phyloP scores from a whole-genome alignment of 2,113 vertebrate species.

The Scatophagus argus region DNA sequence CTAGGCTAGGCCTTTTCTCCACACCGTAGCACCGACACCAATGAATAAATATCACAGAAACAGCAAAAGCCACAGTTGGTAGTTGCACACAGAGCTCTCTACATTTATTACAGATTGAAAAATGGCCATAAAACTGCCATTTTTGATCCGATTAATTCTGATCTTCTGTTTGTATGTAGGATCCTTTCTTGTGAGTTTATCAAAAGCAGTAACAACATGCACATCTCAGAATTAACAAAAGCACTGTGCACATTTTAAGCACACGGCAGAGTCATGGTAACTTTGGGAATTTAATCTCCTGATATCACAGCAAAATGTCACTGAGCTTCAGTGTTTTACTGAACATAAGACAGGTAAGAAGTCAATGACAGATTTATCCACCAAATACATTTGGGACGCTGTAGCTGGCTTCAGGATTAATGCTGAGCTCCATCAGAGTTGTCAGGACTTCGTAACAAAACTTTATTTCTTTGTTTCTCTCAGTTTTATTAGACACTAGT shows the following conservation, averaged over 20 bases:
- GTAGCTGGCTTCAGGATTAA: not conserved
- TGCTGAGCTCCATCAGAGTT: not conserved
- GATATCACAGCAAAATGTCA: not conserved
- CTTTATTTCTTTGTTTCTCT: no score
- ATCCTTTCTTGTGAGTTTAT: not conserved
- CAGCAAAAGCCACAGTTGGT: not conserved
- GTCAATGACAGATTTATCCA: not conserved
- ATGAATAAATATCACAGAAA: not conserved
- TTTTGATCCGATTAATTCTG: not conserved
- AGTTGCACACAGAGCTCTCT: not conserved
- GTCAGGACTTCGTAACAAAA: not conserved
- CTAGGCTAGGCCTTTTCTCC: not conserved
- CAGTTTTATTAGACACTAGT: not conserved
- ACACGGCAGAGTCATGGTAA: not conserved
- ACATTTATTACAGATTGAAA: not conserved
- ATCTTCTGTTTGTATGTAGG: not conserved
- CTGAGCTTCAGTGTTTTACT: not conserved
- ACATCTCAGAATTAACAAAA: not conserved
- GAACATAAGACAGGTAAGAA: not conserved
- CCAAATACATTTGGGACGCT: not conserved
- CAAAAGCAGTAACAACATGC: not conserved
- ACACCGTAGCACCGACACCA: not conserved
- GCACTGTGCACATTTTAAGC: not conserved
- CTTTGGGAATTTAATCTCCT: not conserved
- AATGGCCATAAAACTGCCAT: not conserved